A percentile compares a stretch with the other conserved stretches of the same genome.
Conservation (phyloP, 2,888 invertebrate genomes). For the Monopis laevigella region DNA sequence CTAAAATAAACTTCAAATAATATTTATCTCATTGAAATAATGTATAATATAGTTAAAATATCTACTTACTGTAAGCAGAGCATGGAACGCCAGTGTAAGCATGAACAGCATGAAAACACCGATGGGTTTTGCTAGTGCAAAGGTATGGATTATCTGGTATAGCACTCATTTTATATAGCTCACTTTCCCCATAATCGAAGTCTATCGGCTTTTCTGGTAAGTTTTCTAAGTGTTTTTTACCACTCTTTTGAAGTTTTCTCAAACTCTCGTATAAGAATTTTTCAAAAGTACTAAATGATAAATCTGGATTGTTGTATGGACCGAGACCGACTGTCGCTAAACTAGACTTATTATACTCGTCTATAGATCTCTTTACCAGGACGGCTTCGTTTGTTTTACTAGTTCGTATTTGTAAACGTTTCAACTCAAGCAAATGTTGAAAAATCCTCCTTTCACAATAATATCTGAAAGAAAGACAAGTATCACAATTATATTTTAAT, state of each 20-base stretch:
- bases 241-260: slow-evolving; percentile 77
- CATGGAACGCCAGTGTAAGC: slow-evolving; percentile 91
- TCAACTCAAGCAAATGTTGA: slow-evolving; percentile 91
- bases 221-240: slow-evolving; percentile 70
- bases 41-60: too few species aligned
- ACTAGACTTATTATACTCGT: slow-evolving; percentile 82
- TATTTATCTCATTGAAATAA: too few species aligned
- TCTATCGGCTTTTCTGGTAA: slow-evolving; percentile 65
- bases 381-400: slow-evolving; percentile 89
- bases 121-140: slow-evolving; percentile 87
- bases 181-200: slow-evolving; percentile 59
- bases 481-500: neutral
- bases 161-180: slow-evolving; percentile 70
- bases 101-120: slow-evolving; percentile 91
- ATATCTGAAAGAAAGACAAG: slow-evolving; percentile 66
- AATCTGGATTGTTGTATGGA: slow-evolving; percentile 72
- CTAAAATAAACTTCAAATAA: too few species aligned
- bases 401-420: slow-evolving; percentile 90
- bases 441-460: slow-evolving; percentile 92
- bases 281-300: slow-evolving; percentile 82
- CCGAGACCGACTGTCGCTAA: slow-evolving; percentile 71
- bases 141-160: slow-evolving; percentile 78
- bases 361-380: slow-evolving; percentile 86
- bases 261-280: slow-evolving; percentile 88
- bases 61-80: slow-evolving; percentile 83